Evolutionary conservation across 1,140 invertebrate genomes (phyloP).

Genomic region (Atta cephalotes): DNA sequence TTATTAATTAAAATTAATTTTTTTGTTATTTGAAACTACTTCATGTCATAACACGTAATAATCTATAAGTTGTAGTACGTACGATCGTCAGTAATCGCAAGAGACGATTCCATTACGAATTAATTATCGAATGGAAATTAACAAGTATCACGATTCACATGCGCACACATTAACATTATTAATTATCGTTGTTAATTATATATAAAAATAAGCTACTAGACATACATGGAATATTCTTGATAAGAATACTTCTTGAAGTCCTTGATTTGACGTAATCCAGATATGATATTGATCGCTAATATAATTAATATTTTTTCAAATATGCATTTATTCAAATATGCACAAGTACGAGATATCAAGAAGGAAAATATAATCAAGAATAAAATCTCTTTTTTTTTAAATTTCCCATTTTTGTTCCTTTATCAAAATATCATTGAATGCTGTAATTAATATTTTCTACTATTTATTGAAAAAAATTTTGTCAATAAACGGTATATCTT

Average conservation of each 20-base stretch:
- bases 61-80: not conserved
- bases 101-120: not conserved
- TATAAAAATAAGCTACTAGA: slow-evolving; percentile 4
- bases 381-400: slow-evolving; percentile 9
- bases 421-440: not conserved
- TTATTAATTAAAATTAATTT: slow-evolving; percentile 32
- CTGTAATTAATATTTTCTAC: not conserved
- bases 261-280: slow-evolving; percentile 25
- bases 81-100: not conserved
- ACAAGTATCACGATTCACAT: not conserved
- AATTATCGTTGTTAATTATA: not conserved
- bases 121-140: slow-evolving; percentile 18
- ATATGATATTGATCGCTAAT: not conserved
- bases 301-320: not conserved
- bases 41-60: not conserved
- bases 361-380: not conserved
- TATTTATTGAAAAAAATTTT: not conserved
- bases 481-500: not conserved
- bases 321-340: not conserved
- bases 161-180: slow-evolving; percentile 30
- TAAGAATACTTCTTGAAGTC: not conserved
- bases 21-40: not conserved
- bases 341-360: not conserved
- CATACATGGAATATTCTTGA: not conserved
- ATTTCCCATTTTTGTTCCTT: slow-evolving; percentile 19